These are phyloP conservation scores for Cydia pomonella DNA, from an alignment of 1,140 invertebrate species.

Conservation along the genomic window DNA sequence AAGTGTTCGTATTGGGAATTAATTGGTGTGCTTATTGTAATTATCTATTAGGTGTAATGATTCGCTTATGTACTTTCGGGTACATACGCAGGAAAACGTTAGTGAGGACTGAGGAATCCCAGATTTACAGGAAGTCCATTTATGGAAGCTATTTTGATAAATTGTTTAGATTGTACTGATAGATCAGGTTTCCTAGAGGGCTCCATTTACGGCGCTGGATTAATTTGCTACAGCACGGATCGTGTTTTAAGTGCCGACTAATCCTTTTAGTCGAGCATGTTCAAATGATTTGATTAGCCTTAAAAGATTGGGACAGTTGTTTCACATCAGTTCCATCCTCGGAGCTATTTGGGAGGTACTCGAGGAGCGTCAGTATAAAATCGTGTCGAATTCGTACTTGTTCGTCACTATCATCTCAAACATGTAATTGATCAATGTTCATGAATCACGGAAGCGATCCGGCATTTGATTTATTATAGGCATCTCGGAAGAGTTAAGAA, in stretches of 20 bases:
- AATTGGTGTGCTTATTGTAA: conserved; percentile 25
- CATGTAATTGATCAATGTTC: conserved; percentile 5
- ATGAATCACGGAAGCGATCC: neutral
- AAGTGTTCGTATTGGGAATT: conserved; percentile 8
- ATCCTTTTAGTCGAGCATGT: conserved; percentile 26
- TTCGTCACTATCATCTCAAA: conserved; percentile 20
- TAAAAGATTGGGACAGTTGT: neutral
- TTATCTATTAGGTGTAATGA: neutral
- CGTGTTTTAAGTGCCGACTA: conserved; percentile 28
- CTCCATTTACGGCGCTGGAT: conserved; percentile 70
- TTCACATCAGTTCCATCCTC: neutral
- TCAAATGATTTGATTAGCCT: conserved; percentile 26
- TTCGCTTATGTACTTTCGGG: conserved; percentile 35
- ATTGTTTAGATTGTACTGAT: conserved; percentile 70
- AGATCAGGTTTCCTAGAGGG: conserved; percentile 69
- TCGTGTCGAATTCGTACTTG: conserved; percentile 31
- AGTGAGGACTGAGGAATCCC: conserved; percentile 46
- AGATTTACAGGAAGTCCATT: conserved; percentile 70
- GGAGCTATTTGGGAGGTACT: neutral
- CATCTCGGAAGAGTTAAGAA: conserved; percentile 1
- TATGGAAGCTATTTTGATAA: conserved; percentile 73
- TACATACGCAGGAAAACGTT: conserved; percentile 34
- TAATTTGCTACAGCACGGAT: conserved; percentile 54
- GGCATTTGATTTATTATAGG: conserved; percentile 27
- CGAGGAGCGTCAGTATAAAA: conserved; percentile 2